Conservation (phyloP, 2,888 invertebrate species). For the Chelonus formosanus region DNA sequence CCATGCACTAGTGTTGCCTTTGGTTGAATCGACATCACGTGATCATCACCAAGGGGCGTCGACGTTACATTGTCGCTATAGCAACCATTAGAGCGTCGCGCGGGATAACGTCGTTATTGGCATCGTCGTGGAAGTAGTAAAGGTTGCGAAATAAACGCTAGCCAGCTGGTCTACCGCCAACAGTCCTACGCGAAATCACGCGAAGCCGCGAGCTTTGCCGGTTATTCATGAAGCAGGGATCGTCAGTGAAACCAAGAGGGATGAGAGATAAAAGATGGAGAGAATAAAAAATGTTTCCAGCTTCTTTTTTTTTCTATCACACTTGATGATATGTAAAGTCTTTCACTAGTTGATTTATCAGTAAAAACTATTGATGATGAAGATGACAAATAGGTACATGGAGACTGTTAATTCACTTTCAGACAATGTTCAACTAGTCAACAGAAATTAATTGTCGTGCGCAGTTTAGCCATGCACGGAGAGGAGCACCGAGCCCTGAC, state of each 20-base stretch:
- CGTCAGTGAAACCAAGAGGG: slow-evolving; percentile 22
- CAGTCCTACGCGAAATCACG: slow-evolving; percentile 63
- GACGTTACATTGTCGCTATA: slow-evolving; percentile 40
- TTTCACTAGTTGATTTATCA: slow-evolving; percentile 9
- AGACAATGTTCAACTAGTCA: slow-evolving; percentile 14
- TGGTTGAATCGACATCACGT: slow-evolving; percentile 56
- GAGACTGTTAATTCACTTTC: neutral
- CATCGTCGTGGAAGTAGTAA: slow-evolving; percentile 51
- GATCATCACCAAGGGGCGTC: slow-evolving; percentile 44
- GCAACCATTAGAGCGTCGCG: slow-evolving; percentile 44
- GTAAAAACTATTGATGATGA: neutral
- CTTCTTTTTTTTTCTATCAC: slow-evolving; percentile 14
- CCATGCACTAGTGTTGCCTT: slow-evolving; percentile 47
- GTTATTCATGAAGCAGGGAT: slow-evolving; percentile 51
- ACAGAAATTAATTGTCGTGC: slow-evolving; percentile 26
- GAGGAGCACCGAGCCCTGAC: slow-evolving; percentile 40
- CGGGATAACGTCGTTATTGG: slow-evolving; percentile 61
- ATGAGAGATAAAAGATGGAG: neutral
- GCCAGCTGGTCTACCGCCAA: slow-evolving; percentile 63
- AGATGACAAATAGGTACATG: neutral
- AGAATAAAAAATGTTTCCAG: slow-evolving; percentile 12
- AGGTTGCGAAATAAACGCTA: slow-evolving; percentile 63
- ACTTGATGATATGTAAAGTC: neutral
- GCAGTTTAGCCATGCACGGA: slow-evolving; percentile 21
- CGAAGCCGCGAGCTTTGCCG: slow-evolving; percentile 50